Evolutionary conservation across 92 coral and sea anemone genomes (phyloP).

Genomic region (Meandrina meandrites): DNA sequence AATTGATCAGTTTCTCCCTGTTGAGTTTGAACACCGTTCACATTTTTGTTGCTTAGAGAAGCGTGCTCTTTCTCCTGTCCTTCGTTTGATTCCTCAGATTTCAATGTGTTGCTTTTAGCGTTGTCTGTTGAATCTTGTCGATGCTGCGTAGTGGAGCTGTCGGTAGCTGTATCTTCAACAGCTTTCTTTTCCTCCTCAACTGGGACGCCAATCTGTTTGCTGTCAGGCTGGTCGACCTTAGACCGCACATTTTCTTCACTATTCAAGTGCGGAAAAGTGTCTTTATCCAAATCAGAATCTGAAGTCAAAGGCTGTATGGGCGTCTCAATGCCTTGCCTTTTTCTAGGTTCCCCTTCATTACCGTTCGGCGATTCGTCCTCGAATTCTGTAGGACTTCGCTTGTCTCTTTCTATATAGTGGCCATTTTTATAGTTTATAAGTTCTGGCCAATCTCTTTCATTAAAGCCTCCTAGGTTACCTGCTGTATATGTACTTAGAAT

Average conservation of each 20-base stretch:
- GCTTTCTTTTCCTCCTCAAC: constrained; percentile 30
- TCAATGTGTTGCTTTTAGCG: background rate
- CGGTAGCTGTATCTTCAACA: background rate
- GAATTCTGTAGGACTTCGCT: constrained; percentile 54
- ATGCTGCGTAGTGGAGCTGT: background rate
- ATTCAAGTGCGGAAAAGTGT: constrained; percentile 10
- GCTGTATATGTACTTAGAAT: constrained; percentile 54
- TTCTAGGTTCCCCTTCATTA: constrained; percentile 56
- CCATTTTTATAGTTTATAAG: constrained; percentile 40
- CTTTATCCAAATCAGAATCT: constrained; percentile 32
- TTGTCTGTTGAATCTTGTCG: constrained; percentile 1
- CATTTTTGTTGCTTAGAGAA: constrained; percentile 11
- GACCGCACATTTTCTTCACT: constrained; percentile 67
- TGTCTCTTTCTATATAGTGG: constrained; percentile 32
- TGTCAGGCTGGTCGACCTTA: constrained; percentile 64
- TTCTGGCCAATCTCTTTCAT: constrained; percentile 69
- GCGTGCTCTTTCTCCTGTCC: constrained; percentile 18
- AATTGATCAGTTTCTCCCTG: background rate
- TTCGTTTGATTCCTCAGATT: constrained; percentile 18
- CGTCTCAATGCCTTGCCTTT: constrained; percentile 81
- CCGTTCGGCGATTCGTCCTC: constrained; percentile 62
- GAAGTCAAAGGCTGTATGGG: constrained; percentile 77
- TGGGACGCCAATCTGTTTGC: constrained; percentile 22
- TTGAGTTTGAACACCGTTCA: background rate
- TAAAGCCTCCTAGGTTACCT: constrained; percentile 54